These are phyloP conservation scores for Dynastes maya DNA, from an alignment of 2,888 invertebrate genomes.

Conservation along the genomic window DNA sequence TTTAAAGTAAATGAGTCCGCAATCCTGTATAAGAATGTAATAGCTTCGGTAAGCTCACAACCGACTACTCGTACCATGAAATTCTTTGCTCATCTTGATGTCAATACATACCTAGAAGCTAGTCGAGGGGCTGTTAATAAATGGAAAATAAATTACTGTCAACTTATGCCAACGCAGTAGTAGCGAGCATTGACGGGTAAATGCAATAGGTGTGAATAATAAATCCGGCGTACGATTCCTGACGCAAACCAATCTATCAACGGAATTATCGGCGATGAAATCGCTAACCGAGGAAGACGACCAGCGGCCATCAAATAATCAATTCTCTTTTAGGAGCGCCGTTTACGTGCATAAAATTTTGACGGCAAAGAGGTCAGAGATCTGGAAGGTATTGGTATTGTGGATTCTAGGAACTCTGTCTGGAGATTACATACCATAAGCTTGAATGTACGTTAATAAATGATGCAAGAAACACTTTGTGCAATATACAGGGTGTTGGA, in stretches of 20 bases:
- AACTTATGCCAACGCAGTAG: slow-evolving; percentile 19
- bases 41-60: too few species aligned
- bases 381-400: slow-evolving; percentile 15
- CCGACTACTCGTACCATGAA: neutral
- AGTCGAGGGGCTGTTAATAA: slow-evolving; percentile 10
- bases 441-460: too few species aligned
- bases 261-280: slow-evolving; percentile 22
- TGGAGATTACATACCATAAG: slow-evolving; percentile 7
- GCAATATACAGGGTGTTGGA: too few species aligned
- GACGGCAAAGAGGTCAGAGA: slow-evolving; percentile 41
- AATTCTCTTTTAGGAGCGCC: slow-evolving; percentile 41
- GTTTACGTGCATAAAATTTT: slow-evolving; percentile 48
- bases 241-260: slow-evolving; percentile 39
- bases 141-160: slow-evolving; percentile 41
- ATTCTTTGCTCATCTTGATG: neutral
- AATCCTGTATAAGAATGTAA: too few species aligned
- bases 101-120: slow-evolving; percentile 1
- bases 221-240: slow-evolving; percentile 29
- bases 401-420: slow-evolving; percentile 30
- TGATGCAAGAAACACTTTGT: too few species aligned
- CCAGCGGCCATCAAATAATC: slow-evolving; percentile 33
- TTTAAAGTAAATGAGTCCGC: too few species aligned
- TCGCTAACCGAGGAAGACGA: slow-evolving; percentile 6
- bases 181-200: slow-evolving; percentile 19
- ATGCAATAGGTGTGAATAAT: slow-evolving; percentile 39